These are phyloP conservation scores for Papilio protenor DNA, from an alignment of 2,888 invertebrate genomes.

Conservation along the genomic window DNA sequence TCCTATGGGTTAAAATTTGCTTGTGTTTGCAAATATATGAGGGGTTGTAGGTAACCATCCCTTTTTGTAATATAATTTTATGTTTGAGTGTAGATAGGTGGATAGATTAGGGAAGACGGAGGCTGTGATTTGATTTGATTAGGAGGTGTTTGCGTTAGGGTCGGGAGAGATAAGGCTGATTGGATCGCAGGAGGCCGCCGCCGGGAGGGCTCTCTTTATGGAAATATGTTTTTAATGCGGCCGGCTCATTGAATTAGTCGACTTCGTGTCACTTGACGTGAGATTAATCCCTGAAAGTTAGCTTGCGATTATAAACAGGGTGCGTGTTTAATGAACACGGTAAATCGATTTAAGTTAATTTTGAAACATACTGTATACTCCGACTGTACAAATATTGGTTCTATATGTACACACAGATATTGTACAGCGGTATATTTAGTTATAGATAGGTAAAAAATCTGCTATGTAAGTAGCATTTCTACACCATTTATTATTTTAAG, in stretches of 20 bases:
- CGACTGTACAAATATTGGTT: not conserved
- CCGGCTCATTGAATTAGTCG: constrained; percentile 81
- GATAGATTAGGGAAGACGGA: constrained; percentile 83
- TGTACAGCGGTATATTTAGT: not conserved
- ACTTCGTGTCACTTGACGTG: constrained; percentile 73
- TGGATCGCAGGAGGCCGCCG: constrained; percentile 69
- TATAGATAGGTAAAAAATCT: not conserved
- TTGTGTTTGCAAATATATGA: constrained; percentile 83
- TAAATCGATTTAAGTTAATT: not conserved
- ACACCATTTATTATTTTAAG: not conserved
- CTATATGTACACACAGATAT: not conserved
- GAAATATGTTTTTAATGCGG: constrained; percentile 84
- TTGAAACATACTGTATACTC: not conserved
- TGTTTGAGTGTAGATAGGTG: constrained; percentile 82
- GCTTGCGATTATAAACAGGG: constrained; percentile 60
- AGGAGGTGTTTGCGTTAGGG: constrained; percentile 81
- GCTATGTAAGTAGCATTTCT: not conserved
- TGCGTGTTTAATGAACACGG: constrained; percentile 14
- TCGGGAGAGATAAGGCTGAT: constrained; percentile 81
- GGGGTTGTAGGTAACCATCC: constrained; percentile 79
- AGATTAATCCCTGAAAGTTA: constrained; percentile 71
- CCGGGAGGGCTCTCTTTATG: constrained; percentile 67
- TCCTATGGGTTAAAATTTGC: constrained; percentile 82
- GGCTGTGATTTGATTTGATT: constrained; percentile 85
- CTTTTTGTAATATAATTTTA: constrained; percentile 84